A percentile compares a stretch with the other conserved stretches of the same genome.
phyloP scores from a whole-genome alignment of 92 coral and sea anemone species.

The Virgularia gustaviana region DNA sequence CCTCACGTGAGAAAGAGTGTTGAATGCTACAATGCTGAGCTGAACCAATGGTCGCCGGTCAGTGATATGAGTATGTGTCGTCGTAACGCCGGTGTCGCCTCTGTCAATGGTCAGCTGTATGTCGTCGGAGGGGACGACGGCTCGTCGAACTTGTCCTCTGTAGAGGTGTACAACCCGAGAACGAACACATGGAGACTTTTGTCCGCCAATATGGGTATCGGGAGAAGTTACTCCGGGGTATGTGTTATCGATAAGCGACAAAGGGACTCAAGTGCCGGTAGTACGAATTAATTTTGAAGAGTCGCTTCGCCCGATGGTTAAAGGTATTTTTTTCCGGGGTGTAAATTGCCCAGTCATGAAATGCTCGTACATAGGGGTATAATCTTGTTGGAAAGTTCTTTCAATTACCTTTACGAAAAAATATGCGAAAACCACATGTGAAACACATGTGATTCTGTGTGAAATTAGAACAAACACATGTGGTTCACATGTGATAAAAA shows the following conservation, averaged over 20 bases:
- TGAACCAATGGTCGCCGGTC: slow-evolving; percentile 80
- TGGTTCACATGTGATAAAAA: too few relatives aligned
- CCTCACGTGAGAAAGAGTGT: slow-evolving; percentile 99
- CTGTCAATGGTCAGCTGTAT: slow-evolving; percentile 88
- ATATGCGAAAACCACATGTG: not conserved
- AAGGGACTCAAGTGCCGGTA: not conserved
- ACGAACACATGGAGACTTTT: slow-evolving; percentile 93
- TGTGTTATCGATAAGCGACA: slow-evolving; percentile 73
- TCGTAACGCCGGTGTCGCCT: slow-evolving; percentile 96
- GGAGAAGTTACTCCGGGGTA: slow-evolving; percentile 96
- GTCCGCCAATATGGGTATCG: slow-evolving; percentile 87
- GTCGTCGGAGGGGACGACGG: slow-evolving; percentile 99
- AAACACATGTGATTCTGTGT: too few relatives aligned
- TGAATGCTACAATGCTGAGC: slow-evolving; percentile 81
- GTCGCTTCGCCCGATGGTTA: not conserved
- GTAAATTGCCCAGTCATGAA: too few relatives aligned
- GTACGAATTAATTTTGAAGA: not conserved
- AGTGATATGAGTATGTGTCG: slow-evolving; percentile 99
- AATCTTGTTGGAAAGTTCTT: too few relatives aligned
- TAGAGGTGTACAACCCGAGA: slow-evolving; percentile 93
- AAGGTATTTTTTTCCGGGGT: too few relatives aligned
- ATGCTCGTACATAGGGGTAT: too few relatives aligned
- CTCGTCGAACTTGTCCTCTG: slow-evolving; percentile 87
- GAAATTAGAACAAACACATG: too few relatives aligned
- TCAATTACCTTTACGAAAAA: too few relatives aligned